Evolutionary conservation across 1,140 invertebrate genomes (phyloP).

Genomic region (Hylyphantes graminicola): DNA sequence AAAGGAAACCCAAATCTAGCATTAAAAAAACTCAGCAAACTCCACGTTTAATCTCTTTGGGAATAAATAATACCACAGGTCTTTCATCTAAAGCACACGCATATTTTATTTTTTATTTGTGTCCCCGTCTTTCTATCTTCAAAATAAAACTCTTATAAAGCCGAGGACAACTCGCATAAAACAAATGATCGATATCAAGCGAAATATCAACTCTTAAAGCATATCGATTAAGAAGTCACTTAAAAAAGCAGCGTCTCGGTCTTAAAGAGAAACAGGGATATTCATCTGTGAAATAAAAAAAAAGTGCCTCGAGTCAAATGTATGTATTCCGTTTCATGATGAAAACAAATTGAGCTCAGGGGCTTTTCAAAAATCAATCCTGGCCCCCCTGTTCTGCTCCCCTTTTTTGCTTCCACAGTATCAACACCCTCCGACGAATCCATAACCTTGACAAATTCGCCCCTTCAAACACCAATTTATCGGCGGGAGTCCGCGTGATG

Average conservation of each 20-base stretch:
- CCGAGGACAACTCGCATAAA: neutral
- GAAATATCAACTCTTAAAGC: slow-evolving; percentile 35
- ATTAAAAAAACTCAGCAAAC: no score
- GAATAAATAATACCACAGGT: no score
- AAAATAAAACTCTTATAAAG: no score
- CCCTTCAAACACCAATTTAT: slow-evolving; percentile 59
- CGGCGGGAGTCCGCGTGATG: neutral
- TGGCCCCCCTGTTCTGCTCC: neutral
- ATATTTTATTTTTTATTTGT: no score
- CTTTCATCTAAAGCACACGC: no score
- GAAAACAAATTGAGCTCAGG: slow-evolving; percentile 45
- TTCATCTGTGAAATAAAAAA: neutral
- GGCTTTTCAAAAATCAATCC: slow-evolving; percentile 48
- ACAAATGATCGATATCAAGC: slow-evolving; percentile 23
- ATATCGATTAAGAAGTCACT: slow-evolving; percentile 58
- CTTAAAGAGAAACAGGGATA: neutral
- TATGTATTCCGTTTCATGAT: slow-evolving; percentile 56
- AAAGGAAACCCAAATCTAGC: no score
- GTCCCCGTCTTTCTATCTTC: no score
- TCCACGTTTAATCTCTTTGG: no score
- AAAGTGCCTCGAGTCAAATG: slow-evolving; percentile 16
- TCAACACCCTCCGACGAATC: slow-evolving; percentile 46
- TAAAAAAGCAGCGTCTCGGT: slow-evolving; percentile 4
- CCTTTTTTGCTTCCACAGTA: neutral
- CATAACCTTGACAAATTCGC: slow-evolving; percentile 58